These are phyloP conservation scores for Tenthredo mesomela DNA, from an alignment of 2,888 invertebrate species.

Conservation along the genomic window DNA sequence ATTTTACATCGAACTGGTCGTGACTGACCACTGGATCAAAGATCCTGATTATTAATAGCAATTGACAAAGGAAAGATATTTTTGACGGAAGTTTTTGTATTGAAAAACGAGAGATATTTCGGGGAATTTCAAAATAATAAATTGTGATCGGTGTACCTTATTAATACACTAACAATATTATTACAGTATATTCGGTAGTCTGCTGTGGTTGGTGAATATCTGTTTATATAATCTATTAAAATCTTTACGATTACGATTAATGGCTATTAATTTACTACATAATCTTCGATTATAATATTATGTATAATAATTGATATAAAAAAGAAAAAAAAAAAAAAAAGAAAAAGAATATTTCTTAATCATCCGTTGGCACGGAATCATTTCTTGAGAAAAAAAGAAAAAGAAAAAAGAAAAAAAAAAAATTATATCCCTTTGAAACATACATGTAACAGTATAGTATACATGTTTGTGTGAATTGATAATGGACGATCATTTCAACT, in stretches of 20 bases:
- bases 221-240: not conserved
- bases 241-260: not conserved
- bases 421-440: not conserved
- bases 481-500: slow-evolving; percentile 54
- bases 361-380: not conserved
- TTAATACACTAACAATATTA: slow-evolving; percentile 62
- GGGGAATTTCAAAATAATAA: slow-evolving; percentile 63
- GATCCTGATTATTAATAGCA: slow-evolving; percentile 63
- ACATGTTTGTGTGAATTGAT: not conserved
- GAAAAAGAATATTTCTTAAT: too few species aligned
- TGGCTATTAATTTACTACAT: not conserved
- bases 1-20: slow-evolving; percentile 58
- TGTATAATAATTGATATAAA: not conserved
- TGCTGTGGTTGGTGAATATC: slow-evolving; percentile 66
- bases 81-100: slow-evolving; percentile 72
- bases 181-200: slow-evolving; percentile 69
- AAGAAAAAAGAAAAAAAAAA: not conserved
- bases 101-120: slow-evolving; percentile 64
- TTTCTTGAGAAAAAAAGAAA: not conserved
- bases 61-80: slow-evolving; percentile 69
- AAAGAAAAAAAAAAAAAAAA: too few species aligned
- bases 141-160: slow-evolving; percentile 72
- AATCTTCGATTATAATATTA: not conserved
- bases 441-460: too few species aligned
- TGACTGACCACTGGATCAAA: slow-evolving; percentile 56